phyloP scores from a whole-genome alignment of 2,888 invertebrate genomes.

The Deilephila porcellus region DNA sequence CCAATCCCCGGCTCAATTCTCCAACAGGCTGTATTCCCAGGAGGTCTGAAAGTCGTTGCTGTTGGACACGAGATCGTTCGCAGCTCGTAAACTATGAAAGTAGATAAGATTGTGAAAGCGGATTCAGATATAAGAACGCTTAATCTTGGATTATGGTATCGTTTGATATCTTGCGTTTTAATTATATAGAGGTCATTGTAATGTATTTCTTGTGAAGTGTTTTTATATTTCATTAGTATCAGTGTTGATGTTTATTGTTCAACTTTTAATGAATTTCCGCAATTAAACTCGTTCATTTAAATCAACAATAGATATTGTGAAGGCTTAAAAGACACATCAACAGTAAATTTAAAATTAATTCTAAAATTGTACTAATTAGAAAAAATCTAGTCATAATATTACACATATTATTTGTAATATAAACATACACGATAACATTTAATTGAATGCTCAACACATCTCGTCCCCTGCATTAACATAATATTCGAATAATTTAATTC shows the following conservation, averaged over 20 bases:
- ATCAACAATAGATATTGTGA: too few species aligned
- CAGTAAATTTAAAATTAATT: too few species aligned
- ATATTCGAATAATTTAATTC: constrained; percentile 51
- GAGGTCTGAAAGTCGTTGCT: neutral
- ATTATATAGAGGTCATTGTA: neutral
- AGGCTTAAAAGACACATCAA: too few species aligned
- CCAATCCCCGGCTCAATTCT: constrained; percentile 13
- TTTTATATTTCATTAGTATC: too few species aligned
- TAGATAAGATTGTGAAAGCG: constrained; percentile 12
- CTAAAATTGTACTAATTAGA: too few species aligned
- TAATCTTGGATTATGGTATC: neutral
- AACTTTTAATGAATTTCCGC: too few species aligned
- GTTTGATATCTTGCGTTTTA: neutral
- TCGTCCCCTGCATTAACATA: constrained; percentile 45
- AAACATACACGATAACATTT: neutral
- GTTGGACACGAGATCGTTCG: neutral
- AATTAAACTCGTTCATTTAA: too few species aligned
- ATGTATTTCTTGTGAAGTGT: too few species aligned
- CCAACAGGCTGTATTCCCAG: neutral
- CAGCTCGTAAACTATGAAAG: constrained; percentile 27
- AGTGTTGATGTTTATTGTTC: too few species aligned
- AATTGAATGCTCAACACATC: constrained; percentile 16
- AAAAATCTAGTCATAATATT: too few species aligned
- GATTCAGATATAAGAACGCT: constrained; percentile 13
- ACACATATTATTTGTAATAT: neutral